phyloP scores from a whole-genome alignment of 1,140 invertebrate genomes.

The Eueides isabella region DNA sequence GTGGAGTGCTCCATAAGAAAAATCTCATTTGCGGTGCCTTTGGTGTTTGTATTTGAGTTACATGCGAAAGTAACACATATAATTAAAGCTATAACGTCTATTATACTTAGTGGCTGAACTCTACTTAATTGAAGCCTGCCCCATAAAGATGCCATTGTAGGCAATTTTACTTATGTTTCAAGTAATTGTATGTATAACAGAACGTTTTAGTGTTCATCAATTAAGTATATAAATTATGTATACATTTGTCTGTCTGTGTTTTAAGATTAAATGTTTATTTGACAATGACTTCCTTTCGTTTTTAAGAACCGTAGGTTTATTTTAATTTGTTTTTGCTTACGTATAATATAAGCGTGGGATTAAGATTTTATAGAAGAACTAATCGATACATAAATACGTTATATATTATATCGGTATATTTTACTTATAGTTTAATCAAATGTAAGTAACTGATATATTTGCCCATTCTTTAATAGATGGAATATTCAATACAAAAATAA shows the following conservation, averaged over 20 bases:
- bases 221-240: background rate
- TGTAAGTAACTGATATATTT: no score
- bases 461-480: no score
- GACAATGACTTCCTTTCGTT: background rate
- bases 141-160: slow-evolving; percentile 10
- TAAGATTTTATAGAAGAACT: no score
- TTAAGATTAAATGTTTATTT: background rate
- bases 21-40: slow-evolving; percentile 20
- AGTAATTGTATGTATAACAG: slow-evolving; percentile 15
- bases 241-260: background rate
- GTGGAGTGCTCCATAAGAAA: background rate
- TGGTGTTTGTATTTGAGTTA: background rate
- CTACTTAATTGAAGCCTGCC: slow-evolving; percentile 1
- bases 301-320: background rate
- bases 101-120: slow-evolving; percentile 10
- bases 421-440: no score
- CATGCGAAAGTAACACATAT: slow-evolving; percentile 5
- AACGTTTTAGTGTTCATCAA: background rate
- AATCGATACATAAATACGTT: no score
- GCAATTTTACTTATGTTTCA: slow-evolving; percentile 10
- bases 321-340: background rate
- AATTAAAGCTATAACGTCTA: background rate
- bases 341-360: no score
- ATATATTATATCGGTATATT: no score
- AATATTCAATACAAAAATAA: no score